A percentile compares a stretch with the other conserved stretches of the same genome.
Conservation (phyloP, 2,888 invertebrate species). For the Argyresthia goedartella region DNA sequence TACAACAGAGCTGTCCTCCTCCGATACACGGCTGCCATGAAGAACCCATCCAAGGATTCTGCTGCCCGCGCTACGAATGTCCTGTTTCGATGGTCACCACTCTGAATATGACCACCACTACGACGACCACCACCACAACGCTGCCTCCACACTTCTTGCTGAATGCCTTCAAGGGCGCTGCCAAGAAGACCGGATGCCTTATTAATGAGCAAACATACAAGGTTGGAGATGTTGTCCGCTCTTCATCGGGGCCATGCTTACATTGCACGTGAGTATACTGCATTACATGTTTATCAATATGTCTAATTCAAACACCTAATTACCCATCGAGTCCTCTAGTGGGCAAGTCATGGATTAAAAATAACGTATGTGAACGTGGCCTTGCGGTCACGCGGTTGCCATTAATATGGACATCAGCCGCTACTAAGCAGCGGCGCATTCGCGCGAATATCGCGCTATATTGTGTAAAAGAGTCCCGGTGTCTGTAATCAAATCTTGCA, state of each 20-base stretch:
- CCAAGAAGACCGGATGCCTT: constrained; percentile 84
- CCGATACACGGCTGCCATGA: constrained; percentile 93
- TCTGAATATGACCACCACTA: constrained; percentile 87
- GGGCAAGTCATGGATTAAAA: too few species aligned
- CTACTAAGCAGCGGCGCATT: too few species aligned
- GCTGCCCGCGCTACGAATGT: constrained; percentile 95
- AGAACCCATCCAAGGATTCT: constrained; percentile 93
- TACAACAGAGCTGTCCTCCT: constrained; percentile 95
- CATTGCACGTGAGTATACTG: constrained; percentile 88
- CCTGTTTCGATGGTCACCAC: constrained; percentile 89
- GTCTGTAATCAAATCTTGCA: too few species aligned
- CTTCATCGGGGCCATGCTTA: constrained; percentile 93
- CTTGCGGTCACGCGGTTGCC: too few species aligned
- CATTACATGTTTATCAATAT: not conserved
- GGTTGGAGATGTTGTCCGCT: constrained; percentile 87
- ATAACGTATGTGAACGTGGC: too few species aligned
- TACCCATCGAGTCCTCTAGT: too few species aligned
- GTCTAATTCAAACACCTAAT: too few species aligned
- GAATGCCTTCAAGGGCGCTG: constrained; percentile 82
- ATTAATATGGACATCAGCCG: too few species aligned
- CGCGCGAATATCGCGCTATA: too few species aligned
- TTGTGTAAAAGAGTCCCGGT: too few species aligned
- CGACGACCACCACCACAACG: constrained; percentile 88
- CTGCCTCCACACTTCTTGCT: constrained; percentile 87
- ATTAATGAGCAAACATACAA: constrained; percentile 87